phyloP scores from a whole-genome alignment of 2,113 vertebrate genomes.

The Nannobrachium achirus region DNA sequence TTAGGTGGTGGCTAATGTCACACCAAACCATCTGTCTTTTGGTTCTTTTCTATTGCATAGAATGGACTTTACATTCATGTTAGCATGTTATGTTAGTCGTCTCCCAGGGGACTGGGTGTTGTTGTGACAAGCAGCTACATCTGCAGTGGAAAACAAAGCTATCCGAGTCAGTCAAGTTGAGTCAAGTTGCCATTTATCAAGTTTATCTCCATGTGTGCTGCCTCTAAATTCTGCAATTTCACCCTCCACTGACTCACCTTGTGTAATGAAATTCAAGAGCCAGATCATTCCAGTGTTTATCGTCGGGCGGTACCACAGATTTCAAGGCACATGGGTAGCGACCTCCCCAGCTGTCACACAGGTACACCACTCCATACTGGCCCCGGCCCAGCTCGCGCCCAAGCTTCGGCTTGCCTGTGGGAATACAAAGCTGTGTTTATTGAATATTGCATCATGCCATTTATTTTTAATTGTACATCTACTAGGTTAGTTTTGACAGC shows the following conservation, averaged over 20 bases:
- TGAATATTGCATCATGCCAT: background rate
- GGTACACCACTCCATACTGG: conserved; percentile 96
- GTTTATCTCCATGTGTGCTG: background rate
- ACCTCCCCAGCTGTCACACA: conserved; percentile 95
- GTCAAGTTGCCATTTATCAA: background rate
- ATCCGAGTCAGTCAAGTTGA: too few species aligned
- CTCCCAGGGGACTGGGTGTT: too few species aligned
- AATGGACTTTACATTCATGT: too few species aligned
- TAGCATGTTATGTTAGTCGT: too few species aligned
- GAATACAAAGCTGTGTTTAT: background rate
- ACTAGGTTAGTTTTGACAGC: background rate
- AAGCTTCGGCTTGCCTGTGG: conserved; percentile 91
- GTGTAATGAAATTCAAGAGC: conserved; percentile 99
- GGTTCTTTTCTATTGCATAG: too few species aligned
- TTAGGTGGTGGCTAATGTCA: too few species aligned
- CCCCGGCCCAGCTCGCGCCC: conserved; percentile 94
- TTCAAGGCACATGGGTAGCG: conserved; percentile 95
- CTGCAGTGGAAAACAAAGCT: too few species aligned
- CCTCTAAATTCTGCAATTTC: background rate
- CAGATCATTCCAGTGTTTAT: conserved; percentile 99
- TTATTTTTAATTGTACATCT: background rate
- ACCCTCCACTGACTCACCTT: conserved; percentile 74
- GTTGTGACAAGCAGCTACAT: too few species aligned
- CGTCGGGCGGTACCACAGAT: conserved; percentile 97
- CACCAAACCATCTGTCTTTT: background rate